Base-by-base conservation (phyloP, 2,888 invertebrate genomes). In the Ornithoptera alexandrae region DNA sequence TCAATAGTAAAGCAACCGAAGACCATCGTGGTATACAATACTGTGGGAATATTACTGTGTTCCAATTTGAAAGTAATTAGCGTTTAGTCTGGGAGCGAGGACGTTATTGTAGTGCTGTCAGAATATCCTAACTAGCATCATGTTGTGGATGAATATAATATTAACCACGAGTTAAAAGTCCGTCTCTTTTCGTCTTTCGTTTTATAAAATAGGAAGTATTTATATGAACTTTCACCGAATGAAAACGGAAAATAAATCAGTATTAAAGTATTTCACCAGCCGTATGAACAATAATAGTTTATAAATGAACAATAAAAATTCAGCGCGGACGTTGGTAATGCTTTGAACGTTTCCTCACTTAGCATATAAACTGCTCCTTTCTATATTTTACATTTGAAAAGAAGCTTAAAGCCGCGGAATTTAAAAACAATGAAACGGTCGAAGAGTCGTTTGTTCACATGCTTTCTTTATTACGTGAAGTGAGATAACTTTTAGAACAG, bases 311-410 rank as follows among this genome's bases (percentile, higher is more conserved):
- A 62, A 62, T 70, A 62, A 70, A 70, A 70, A 70, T 66, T 70
- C 65, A 58, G 62, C 50, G 22, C 46, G 18, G 62, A 39, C 58
- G 65, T 58, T 8, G 50, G 66, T 66, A 66, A 66, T 65, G 62
- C 59, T 66, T 66, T 50, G 66, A 66, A 66, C 66, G 66, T 62
- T 70, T 66, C 53, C 39, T 59, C 58, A 57, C 59, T 70, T 66
- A 70, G 57, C 66, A 70, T 70, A 70, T 70, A 70, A 66, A 70
- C 70, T 66, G 58, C 65, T 69, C 42, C 57, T 70, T 69, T 62
- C 62, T 46, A 62, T 30, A 50, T 66, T 61, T 66, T n/a, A 66
- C 57, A 58, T 66, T 66, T 65, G 53, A 58, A 68, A 69, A 69
- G 65, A 69, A 57, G 22, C 65, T 69, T 17, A 7, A 62, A 30